phyloP scores from a whole-genome alignment of 2,113 vertebrate species.

The Polypterus senegalus region DNA sequence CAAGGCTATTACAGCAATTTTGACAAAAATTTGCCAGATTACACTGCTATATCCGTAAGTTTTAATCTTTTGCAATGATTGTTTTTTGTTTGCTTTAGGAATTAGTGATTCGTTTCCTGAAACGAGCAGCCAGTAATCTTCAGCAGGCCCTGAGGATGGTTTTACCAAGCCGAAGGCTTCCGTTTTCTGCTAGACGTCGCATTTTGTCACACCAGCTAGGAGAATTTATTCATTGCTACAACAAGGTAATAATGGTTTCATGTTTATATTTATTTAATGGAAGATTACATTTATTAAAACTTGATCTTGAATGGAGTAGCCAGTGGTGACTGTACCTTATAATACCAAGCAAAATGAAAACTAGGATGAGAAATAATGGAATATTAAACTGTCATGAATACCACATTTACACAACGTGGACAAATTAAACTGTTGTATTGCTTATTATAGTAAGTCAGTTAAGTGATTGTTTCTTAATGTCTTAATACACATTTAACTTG shows the following conservation, averaged over 20 bases:
- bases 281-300: neutral
- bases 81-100: conserved; percentile 48
- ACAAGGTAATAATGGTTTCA: conserved; percentile 50
- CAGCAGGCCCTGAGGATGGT: conserved; percentile 66
- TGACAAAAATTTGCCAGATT: neutral
- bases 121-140: conserved; percentile 74
- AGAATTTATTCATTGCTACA: conserved; percentile 74
- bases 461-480: too few species aligned
- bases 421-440: too few species aligned
- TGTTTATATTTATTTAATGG: neutral
- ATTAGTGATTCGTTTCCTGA: conserved; percentile 81
- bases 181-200: conserved; percentile 59
- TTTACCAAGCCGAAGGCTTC: conserved; percentile 59
- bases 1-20: too few species aligned
- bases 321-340: too few species aligned
- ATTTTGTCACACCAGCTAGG: conserved; percentile 77
- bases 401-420: too few species aligned
- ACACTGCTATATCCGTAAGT: neutral
- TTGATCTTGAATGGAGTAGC: too few species aligned
- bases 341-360: too few species aligned
- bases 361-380: too few species aligned
- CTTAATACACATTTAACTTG: too few species aligned
- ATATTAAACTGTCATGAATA: too few species aligned
- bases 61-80: neutral
- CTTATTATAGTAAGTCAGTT: too few species aligned